Evolutionary conservation across 2,113 vertebrate species (phyloP).

Genomic region (Strix aluco): DNA sequence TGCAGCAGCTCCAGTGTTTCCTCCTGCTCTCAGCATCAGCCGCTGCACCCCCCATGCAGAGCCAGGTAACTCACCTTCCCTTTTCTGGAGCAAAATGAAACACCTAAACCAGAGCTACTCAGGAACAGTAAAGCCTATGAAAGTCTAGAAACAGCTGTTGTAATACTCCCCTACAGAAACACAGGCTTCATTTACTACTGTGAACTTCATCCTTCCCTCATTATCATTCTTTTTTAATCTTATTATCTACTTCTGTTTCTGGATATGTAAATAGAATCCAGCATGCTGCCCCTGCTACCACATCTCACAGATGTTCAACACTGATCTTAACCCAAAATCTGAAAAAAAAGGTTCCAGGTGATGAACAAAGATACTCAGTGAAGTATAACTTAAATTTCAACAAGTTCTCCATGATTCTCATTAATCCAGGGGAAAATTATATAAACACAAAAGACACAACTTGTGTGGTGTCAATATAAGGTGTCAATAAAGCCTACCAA

Average conservation of each 20-base stretch:
- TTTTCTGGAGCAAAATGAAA: not conserved
- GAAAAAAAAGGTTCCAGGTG: not conserved
- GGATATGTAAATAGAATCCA: not conserved
- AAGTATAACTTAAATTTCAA: not conserved
- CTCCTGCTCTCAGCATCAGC: not conserved
- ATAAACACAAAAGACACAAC: not conserved
- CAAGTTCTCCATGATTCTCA: not conserved
- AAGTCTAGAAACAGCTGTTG: not conserved
- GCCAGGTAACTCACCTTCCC: not conserved
- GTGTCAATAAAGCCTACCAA: not conserved
- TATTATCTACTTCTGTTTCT: not conserved
- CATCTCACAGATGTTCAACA: not conserved
- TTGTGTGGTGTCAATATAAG: not conserved
- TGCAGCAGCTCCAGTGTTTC: not conserved
- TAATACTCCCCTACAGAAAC: not conserved
- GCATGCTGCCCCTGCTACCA: not conserved
- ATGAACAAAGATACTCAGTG: not conserved
- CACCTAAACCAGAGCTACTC: not conserved
- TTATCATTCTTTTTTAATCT: not conserved
- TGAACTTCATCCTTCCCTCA: not conserved
- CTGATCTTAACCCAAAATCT: not conserved
- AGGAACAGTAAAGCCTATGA: not conserved
- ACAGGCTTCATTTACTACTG: not conserved
- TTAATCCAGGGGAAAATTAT: not conserved
- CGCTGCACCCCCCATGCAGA: no score